These are phyloP conservation scores for Polypedilum vanderplanki DNA, from an alignment of 1,140 invertebrate species.

Conservation along the genomic window DNA sequence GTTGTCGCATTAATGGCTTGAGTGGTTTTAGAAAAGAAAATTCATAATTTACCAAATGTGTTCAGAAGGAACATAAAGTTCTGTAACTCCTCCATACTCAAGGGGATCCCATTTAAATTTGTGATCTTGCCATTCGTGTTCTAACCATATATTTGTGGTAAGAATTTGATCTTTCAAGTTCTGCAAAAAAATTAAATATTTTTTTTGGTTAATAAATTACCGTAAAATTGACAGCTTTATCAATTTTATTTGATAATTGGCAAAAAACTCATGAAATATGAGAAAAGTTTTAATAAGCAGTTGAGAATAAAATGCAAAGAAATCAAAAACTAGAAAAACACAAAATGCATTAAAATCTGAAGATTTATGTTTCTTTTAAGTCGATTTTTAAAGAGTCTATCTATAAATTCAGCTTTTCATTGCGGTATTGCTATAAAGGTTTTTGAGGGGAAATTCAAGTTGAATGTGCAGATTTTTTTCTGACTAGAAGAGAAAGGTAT, in stretches of 20 bases:
- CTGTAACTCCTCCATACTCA: slow-evolving; percentile 90
- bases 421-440: neutral
- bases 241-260: no score
- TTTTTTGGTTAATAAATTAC: neutral
- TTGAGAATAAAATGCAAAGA: no score
- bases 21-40: neutral
- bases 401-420: slow-evolving; percentile 9
- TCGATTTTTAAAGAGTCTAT: neutral
- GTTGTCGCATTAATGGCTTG: neutral
- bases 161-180: slow-evolving; percentile 95
- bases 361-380: slow-evolving; percentile 4
- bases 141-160: slow-evolving; percentile 92
- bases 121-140: slow-evolving; percentile 95
- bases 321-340: neutral
- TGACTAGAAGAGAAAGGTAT: no score
- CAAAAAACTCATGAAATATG: no score
- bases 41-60: slow-evolving; percentile 61
- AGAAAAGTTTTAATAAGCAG: no score
- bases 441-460: neutral
- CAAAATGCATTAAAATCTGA: neutral
- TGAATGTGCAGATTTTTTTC: neutral
- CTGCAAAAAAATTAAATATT: slow-evolving; percentile 50
- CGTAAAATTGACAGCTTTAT: no score
- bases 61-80: slow-evolving; percentile 86
- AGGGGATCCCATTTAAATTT: slow-evolving; percentile 93